Evolutionary conservation across 2,113 vertebrate species (phyloP).

Genomic region (Furnarius figulus): DNA sequence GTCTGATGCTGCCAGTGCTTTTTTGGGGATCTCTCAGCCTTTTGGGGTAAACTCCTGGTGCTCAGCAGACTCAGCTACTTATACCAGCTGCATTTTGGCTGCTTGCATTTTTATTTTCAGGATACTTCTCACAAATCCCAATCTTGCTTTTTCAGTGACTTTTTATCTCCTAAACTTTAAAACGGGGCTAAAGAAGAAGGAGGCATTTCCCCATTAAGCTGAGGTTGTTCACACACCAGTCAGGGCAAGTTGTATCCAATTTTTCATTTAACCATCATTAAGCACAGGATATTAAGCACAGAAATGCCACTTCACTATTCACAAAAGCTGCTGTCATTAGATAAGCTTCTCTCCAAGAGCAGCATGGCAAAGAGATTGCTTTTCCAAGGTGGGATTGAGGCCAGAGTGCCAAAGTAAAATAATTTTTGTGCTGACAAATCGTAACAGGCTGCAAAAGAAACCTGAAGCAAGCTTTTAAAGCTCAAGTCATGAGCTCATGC

Average conservation of each 20-base stretch:
- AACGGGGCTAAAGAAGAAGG: neutral
- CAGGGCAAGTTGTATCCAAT: neutral
- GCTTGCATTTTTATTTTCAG: neutral
- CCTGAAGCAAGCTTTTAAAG: neutral
- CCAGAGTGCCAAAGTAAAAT: neutral
- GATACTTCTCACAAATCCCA: neutral
- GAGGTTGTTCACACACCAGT: neutral
- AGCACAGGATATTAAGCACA: neutral
- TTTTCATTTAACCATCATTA: neutral
- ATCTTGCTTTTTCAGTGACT: neutral
- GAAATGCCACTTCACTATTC: neutral
- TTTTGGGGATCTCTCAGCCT: neutral
- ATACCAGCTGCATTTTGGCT: neutral
- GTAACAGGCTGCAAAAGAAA: constrained; percentile 28
- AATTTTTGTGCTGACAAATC: neutral
- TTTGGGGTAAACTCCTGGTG: neutral
- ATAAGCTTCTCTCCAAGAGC: neutral
- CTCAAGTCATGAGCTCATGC: neutral
- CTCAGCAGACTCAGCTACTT: neutral
- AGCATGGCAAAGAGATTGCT: neutral
- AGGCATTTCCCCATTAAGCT: neutral
- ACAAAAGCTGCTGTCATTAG: constrained; percentile 19
- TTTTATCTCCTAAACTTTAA: neutral
- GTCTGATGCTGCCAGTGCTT: neutral
- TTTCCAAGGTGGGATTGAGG: neutral